Base-by-base conservation (phyloP, 2,888 invertebrate species). In the Caenorhabditis drosophilae region DNA sequence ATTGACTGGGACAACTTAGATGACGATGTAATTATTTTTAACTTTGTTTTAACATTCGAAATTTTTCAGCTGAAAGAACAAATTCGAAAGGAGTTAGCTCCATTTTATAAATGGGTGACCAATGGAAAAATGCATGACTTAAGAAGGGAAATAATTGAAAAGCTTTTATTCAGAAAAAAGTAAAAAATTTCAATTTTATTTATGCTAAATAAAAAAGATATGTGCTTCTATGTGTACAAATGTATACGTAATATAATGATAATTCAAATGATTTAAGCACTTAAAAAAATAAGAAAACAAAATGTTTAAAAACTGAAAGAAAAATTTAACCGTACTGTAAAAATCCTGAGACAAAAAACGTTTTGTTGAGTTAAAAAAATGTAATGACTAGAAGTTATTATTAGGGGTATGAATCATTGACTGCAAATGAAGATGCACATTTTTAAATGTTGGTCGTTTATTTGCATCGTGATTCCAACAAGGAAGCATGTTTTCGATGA, bases 361-460 rank as follows among this genome's bases (percentile, higher is more conserved):
- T n/a, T n/a, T n/a, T n/a, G n/a, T n/a, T n/a, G n/a, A n/a, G n/a
- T n/a, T n/a, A 23, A 31, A 49, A 16, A 25, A 16, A 20, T 59
- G 53, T 18, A 41, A 36, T 25, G 40, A 42, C 52, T 61, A 60
- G 38, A 63, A 64, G 11, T 22, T 34, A 15, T 60, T 35, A 44
- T 66, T 58, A 22, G 58, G 62, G 44, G 63, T 53, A 47, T 70
- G 70, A 20, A 75, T 51, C 36, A 73, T 38, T 20, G 70, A 75
- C 49, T 79, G 79, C 9, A 79, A 54, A 15, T 67, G 56, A 31
- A 78, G 64, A 52, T 79, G 79, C 26, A 79, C 64, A n/a, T 67
- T 63, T 20, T 68, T 66, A 48, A 79, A 77, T 4, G 75, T 61
- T 4, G 77, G 76, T 25, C 80, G 70, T 7, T 55, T 45, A 9